Percentiles rank a stretch among this genome's conserved stretches.
phyloP scores from a whole-genome alignment of 2,113 vertebrate species.

The Acanthisitta chloris region DNA sequence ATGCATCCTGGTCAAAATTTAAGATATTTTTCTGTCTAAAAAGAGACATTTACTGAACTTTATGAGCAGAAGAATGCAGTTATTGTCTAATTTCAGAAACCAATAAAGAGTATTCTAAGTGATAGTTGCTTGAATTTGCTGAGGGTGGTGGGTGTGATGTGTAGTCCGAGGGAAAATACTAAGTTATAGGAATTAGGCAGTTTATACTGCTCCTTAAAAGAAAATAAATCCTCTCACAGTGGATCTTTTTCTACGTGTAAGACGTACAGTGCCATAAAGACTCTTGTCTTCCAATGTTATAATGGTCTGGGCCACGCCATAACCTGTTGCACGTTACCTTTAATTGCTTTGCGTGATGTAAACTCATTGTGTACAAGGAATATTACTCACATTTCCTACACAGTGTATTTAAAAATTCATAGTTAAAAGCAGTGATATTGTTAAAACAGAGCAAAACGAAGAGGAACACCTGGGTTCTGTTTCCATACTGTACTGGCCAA shows the following conservation, averaged over 20 bases:
- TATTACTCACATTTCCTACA: background rate
- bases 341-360: background rate
- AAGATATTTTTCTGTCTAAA: background rate
- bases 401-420: background rate
- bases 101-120: background rate
- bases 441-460: background rate
- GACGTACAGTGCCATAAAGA: background rate
- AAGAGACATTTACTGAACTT: conserved; percentile 23
- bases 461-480: background rate
- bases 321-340: background rate
- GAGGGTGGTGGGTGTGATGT: fast-evolving
- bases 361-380: background rate
- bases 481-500: background rate
- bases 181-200: background rate
- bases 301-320: background rate
- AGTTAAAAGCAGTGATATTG: background rate
- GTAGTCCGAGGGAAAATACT: background rate
- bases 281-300: background rate
- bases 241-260: background rate
- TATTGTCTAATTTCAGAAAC: background rate
- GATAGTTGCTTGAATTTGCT: background rate
- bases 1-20: background rate
- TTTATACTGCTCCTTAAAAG: background rate
- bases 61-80: background rate
- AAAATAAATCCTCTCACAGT: background rate